Evolutionary conservation across 30 jellyfish, hydroid and myxozoan species (phyloP), one percentile per base, ranked within the genome.

Genomic region (Mastigias papua): DNA sequence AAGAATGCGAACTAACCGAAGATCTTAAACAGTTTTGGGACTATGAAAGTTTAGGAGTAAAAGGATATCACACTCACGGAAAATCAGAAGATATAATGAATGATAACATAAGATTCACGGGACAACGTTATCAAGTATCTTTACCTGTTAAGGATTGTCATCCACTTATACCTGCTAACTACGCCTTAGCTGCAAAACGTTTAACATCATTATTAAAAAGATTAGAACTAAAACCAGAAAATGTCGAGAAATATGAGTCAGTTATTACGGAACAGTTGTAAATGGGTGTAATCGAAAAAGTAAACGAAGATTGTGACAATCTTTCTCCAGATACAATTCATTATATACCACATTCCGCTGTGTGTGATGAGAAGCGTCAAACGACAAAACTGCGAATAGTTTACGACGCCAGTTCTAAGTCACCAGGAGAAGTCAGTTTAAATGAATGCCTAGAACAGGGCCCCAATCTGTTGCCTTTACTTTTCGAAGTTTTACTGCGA

Each of bases 141-240:
- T 23, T 81, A 17, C 91, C 89, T 17, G 27, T 78, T 25, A 78
- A 78, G 28, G 89, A 78, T 2, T 7, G 67, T 7, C 89, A 60
- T 10, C 7, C 11, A 8, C 23, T 21, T 20, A 13, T 80, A 2
- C 83, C 84, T 2, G 84, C 32, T 29, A 63, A 80, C 37, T 80
- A 61, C 42, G 61, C 91, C 57, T 50, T 77, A 37, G 30, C 78
- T 2, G 34, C 6, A 30, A 77, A 61, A 21, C 21, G 78, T 1
- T 67, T 74, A 28, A 25, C 9, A 5, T 35, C 50, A 46, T 33
- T 8, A 64, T 46, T 73, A 31, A 21, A 28, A 6, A 37, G 48
- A 46, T 28, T 73, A 49, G 42, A 46, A 21, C 0, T 7, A 1
- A 7, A 48, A 10, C 34, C 34, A 42, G 46, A 73, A 1, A 16